Conservation (phyloP, 2,888 invertebrate genomes). For the Xylota sylvarum region DNA sequence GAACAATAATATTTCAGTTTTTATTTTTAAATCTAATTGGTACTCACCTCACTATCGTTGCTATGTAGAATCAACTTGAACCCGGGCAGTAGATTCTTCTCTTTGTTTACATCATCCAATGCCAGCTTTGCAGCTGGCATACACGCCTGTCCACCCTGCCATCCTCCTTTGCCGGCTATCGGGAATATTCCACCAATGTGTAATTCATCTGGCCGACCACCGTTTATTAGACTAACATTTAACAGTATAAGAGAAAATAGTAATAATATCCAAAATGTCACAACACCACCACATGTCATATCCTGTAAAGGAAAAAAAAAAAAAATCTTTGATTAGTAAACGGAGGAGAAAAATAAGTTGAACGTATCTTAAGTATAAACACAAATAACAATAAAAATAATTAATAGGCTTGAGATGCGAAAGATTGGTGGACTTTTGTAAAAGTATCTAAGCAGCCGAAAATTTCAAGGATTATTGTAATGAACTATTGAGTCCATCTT, state of each 20-base stretch:
- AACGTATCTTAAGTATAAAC: too few relatives aligned
- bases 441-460: too few relatives aligned
- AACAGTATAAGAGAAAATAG: slow-evolving; percentile 83
- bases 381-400: too few relatives aligned
- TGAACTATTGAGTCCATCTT: too few relatives aligned
- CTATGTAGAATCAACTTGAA: slow-evolving; percentile 96
- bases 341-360: too few relatives aligned
- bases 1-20: slow-evolving; percentile 6
- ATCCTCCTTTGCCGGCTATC: slow-evolving; percentile 97
- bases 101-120: slow-evolving; percentile 96
- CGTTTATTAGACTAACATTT: slow-evolving; percentile 82
- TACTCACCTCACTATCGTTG: slow-evolving; percentile 98
- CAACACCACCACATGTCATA: slow-evolving; percentile 85
- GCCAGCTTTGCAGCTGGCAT: slow-evolving; percentile 99
- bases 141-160: slow-evolving; percentile 99
- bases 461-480: too few relatives aligned
- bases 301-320: slow-evolving; percentile 81
- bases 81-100: slow-evolving; percentile 94
- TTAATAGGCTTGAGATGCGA: too few relatives aligned
- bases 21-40: slow-evolving; percentile 5
- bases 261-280: slow-evolving; percentile 85
- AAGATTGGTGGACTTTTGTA: too few relatives aligned
- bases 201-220: slow-evolving; percentile 88
- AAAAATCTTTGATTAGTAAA: neutral
- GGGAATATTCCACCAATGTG: slow-evolving; percentile 99